Evolutionary conservation across 1,140 invertebrate genomes (phyloP), one percentile per base, ranked within the genome.

Genomic region (Eulimnadia texana): DNA sequence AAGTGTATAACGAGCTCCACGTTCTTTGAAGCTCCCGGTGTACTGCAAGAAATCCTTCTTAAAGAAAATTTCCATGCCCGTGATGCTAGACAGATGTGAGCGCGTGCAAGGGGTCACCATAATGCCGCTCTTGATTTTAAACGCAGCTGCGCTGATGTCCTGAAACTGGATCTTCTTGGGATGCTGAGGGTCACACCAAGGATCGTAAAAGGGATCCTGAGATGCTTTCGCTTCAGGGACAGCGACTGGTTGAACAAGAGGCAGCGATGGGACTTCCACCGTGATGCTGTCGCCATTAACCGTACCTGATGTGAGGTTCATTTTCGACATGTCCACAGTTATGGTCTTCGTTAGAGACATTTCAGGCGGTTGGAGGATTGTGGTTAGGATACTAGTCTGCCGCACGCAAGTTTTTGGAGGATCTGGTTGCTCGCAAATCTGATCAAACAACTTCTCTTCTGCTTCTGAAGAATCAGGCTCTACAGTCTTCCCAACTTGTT

Each of bases 11-110:
- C 92, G 77, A 0, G 92, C 92, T 3, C 93, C 93, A 63, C 93
- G 79, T 72, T 95, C 93, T 74, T 62, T 63, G 28, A 61, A 65
- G 24, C 88, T 93, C 72, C 93, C 92, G 10, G 91, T 95, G 58
- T 80, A 82, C 74, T 95, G 91, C 9, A 93, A 75, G 72, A 90
- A 94, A 70, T 96, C 93, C 70, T 93, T 93, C 73, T 96, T 95
- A 62, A 94, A 80, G 72, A 83, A 96, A 50, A 96, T 79, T 28
- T 93, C 83, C 82, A 94, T 88, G 24, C 83, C 86, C 60, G 82
- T 83, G 11, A 80, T 67, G 2, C 79, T 73, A 0, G 88, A 92
- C 68, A 93, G 79, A 65, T 86, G 85, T 0, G 89, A 91, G 77
- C 78, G 80, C 66, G 82, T 81, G 70, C 91, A 93, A 49, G 90